A percentile compares a stretch with the other conserved stretches of the same genome.
Conservation (phyloP, 2,888 invertebrate species). For the Dexiosoma caninum region DNA sequence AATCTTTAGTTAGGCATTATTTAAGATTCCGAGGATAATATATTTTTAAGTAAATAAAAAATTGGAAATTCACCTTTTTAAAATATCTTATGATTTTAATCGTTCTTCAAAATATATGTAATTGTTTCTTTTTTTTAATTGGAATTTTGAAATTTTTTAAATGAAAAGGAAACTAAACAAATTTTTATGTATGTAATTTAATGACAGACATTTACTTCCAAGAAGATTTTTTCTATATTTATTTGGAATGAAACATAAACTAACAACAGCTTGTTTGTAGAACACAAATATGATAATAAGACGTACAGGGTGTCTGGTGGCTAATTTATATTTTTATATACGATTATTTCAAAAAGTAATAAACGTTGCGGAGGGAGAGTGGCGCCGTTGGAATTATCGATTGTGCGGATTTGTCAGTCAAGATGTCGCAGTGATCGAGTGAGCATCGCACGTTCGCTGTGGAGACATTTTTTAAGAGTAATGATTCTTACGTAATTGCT, state of each 20-base stretch:
- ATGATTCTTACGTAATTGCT: too few relatives aligned
- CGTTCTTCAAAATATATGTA: slow-evolving; percentile 20
- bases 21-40: neutral
- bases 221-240: neutral
- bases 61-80: slow-evolving; percentile 30
- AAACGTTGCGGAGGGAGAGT: too few relatives aligned
- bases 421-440: too few relatives aligned
- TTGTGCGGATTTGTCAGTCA: too few relatives aligned
- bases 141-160: slow-evolving; percentile 40
- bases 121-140: neutral
- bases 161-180: neutral
- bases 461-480: too few relatives aligned
- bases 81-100: neutral
- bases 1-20: slow-evolving; percentile 34
- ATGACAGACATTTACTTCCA: slow-evolving; percentile 21
- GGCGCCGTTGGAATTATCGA: too few relatives aligned
- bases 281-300: too few relatives aligned
- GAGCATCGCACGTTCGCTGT: too few relatives aligned
- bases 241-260: slow-evolving; percentile 6
- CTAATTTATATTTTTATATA: too few relatives aligned
- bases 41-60: neutral
- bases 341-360: too few relatives aligned
- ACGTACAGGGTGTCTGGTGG: too few relatives aligned
- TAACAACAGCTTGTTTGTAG: too few relatives aligned
- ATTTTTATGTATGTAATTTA: neutral